phyloP scores from a whole-genome alignment of 2,113 vertebrate genomes.

The Mungos mungo region DNA sequence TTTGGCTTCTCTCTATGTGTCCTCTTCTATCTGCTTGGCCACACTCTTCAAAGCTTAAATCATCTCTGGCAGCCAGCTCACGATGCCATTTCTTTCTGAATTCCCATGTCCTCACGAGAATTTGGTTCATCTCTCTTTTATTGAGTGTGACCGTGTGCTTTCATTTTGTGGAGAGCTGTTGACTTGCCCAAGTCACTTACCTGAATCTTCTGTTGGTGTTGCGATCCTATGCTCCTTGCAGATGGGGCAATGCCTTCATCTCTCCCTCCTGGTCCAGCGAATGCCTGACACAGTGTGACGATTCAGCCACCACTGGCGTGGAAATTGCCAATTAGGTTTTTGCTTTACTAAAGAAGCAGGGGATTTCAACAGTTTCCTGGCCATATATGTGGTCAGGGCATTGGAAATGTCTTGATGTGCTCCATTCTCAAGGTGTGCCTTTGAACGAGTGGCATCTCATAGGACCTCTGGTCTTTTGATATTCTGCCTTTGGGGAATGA shows the following conservation, averaged over 20 bases:
- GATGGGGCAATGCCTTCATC: not conserved
- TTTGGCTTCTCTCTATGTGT: not conserved
- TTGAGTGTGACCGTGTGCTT: not conserved
- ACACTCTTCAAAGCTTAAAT: not conserved
- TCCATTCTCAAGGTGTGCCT: conserved; percentile 23
- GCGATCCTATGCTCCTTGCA: not conserved
- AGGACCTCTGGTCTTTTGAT: conserved; percentile 47
- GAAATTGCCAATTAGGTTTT: not conserved
- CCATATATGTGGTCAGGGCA: not conserved
- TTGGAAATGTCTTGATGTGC: not conserved
- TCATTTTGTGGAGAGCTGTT: not conserved
- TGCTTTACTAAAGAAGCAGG: not conserved
- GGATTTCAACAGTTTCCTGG: not conserved
- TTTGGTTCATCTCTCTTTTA: not conserved
- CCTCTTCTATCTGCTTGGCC: not conserved
- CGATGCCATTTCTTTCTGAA: not conserved
- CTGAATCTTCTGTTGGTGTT: not conserved
- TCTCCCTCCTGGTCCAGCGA: not conserved
- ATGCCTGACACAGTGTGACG: not conserved
- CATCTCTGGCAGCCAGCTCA: not conserved
- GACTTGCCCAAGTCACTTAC: not conserved
- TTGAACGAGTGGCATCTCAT: not conserved
- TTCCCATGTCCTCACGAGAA: not conserved
- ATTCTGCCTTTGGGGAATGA: conserved; percentile 42
- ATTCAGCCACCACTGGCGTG: not conserved